Percentiles rank a stretch among this genome's conserved stretches.
phyloP scores from a whole-genome alignment of 2,888 invertebrate genomes.

The Sialis lutaria region DNA sequence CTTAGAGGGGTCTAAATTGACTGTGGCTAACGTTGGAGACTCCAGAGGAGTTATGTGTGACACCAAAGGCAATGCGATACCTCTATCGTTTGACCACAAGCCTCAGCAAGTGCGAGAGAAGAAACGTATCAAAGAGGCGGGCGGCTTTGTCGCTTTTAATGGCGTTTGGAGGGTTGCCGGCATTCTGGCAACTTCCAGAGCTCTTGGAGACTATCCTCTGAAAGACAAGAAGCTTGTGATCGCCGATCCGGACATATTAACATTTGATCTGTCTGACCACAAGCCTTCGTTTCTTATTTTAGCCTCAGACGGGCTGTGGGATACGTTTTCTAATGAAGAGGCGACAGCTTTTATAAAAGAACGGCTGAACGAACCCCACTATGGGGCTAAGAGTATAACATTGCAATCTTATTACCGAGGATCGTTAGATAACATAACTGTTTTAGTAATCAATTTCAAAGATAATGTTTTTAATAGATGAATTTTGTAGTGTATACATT shows the following conservation, averaged over 20 bases:
- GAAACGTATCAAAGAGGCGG: conserved; percentile 84
- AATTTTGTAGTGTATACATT: too few species aligned
- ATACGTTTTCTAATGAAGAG: conserved; percentile 88
- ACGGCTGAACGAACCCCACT: conserved; percentile 67
- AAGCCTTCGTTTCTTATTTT: conserved; percentile 79
- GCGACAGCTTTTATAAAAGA: conserved; percentile 79
- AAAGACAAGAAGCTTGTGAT: conserved; percentile 89
- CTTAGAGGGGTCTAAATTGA: conserved; percentile 61
- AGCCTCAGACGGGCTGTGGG: conserved; percentile 94
- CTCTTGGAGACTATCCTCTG: conserved; percentile 87
- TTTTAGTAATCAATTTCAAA: conserved; percentile 71
- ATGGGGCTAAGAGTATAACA: conserved; percentile 81
- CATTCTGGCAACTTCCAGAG: conserved; percentile 83
- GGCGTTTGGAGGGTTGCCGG: conserved; percentile 95
- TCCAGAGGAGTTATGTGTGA: conserved; percentile 94
- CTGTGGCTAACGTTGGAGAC: conserved; percentile 94
- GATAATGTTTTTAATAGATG: conserved; percentile 24
- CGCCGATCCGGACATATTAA: conserved; percentile 87
- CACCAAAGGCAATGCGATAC: conserved; percentile 72
- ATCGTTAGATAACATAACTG: conserved; percentile 90
- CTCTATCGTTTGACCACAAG: conserved; percentile 90
- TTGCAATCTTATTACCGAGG: conserved; percentile 83
- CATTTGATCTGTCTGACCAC: conserved; percentile 74
- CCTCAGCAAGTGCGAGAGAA: conserved; percentile 90
- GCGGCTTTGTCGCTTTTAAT: conserved; percentile 87